phyloP scores from a whole-genome alignment of 2,797 vertebrate species.

The Chelidonichthys spinosus region DNA sequence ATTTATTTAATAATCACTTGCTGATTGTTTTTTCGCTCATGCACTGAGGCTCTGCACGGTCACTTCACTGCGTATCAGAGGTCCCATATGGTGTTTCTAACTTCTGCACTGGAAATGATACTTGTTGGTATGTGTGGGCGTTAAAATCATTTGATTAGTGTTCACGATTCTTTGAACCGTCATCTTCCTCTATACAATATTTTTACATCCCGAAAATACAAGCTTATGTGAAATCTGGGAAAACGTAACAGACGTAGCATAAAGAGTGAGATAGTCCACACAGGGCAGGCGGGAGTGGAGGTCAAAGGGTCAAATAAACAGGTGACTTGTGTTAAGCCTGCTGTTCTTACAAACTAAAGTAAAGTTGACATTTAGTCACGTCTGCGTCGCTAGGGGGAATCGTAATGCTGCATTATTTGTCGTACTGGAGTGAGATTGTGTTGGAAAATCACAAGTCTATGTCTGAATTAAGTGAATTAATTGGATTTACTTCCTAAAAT shows the following conservation, averaged over 20 bases:
- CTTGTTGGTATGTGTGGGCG: neutral
- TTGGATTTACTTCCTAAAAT: neutral
- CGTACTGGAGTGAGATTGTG: too few relatives aligned
- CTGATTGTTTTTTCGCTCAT: neutral
- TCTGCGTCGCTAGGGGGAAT: too few relatives aligned
- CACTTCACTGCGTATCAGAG: neutral
- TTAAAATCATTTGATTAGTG: neutral
- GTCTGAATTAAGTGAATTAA: neutral
- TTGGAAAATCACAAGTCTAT: too few relatives aligned
- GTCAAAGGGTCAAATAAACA: too few relatives aligned
- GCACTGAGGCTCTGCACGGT: neutral
- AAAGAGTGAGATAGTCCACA: too few relatives aligned
- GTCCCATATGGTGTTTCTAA: constrained; percentile 1
- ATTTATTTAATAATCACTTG: neutral
- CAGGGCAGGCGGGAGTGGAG: too few relatives aligned
- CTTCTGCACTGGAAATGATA: neutral
- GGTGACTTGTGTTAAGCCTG: too few relatives aligned
- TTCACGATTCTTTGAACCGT: neutral
- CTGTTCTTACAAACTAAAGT: too few relatives aligned
- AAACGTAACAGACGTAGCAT: too few relatives aligned
- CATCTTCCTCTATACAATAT: neutral
- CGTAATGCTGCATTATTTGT: too few relatives aligned
- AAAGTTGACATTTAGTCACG: too few relatives aligned
- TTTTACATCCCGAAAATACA: neutral
- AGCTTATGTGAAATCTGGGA: neutral